Conservation (phyloP, 2,113 vertebrate species). For the Microcebus lehilahytsara region DNA sequence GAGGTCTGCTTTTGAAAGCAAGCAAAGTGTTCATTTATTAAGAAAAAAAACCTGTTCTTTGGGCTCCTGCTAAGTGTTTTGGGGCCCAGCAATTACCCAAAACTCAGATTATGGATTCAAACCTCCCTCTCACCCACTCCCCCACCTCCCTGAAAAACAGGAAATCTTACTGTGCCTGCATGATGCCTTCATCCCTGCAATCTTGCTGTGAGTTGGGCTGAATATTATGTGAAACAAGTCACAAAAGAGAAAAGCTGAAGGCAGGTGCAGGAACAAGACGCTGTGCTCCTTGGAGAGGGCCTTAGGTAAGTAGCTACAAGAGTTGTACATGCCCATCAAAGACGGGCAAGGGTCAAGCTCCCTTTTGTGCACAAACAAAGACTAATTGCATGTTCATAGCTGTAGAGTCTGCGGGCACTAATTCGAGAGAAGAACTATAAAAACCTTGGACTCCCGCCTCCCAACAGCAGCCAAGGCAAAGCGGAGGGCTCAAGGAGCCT, state of each 20-base stretch:
- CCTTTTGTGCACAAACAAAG: constrained; percentile 77
- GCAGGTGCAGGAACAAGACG: constrained; percentile 77
- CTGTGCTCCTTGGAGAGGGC: constrained; percentile 63
- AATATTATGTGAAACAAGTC: constrained; percentile 67
- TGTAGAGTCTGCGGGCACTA: constrained; percentile 77
- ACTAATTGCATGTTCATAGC: constrained; percentile 81
- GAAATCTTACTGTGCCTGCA: constrained; percentile 65
- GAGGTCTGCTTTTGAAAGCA: constrained; percentile 78
- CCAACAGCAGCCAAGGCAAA: constrained; percentile 65
- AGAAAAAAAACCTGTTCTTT: constrained; percentile 72
- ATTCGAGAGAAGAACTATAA: constrained; percentile 75
- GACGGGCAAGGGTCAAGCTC: constrained; percentile 78
- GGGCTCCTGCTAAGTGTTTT: constrained; percentile 74
- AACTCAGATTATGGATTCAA: constrained; percentile 70
- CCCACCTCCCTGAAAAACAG: constrained; percentile 63
- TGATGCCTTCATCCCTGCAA: constrained; percentile 57
- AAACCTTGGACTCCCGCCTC: constrained; percentile 72
- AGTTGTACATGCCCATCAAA: constrained; percentile 76
- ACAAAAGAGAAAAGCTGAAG: constrained; percentile 76
- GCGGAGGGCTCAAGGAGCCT: constrained; percentile 57
- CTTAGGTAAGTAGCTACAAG: constrained; percentile 79
- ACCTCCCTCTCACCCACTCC: constrained; percentile 36
- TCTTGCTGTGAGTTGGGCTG: constrained; percentile 54
- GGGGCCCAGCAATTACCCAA: constrained; percentile 74
- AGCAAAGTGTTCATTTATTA: constrained; percentile 74